Base-by-base conservation (phyloP, 2,888 invertebrate species). In the Latheticus oryzae region DNA sequence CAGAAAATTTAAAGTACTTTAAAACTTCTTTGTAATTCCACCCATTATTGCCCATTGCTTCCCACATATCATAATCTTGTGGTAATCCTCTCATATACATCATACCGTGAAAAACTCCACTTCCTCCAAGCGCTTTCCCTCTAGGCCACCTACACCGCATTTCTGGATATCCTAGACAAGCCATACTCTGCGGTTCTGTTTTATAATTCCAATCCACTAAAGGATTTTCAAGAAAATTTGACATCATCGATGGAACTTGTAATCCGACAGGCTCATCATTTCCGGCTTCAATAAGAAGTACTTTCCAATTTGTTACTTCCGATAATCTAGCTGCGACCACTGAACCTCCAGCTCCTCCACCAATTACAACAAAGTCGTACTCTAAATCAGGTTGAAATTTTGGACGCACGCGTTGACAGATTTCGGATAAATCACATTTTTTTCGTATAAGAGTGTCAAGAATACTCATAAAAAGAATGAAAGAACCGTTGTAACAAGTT, bases 101-200 rank as follows among this genome's bases (percentile, higher is more conserved):
- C 91, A 91, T 91, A 0, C 90, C 90, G 71, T 91, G 90, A 51
- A 87, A 83, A 0, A 85, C 85, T 17, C 84, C 82, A 60, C 82
- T 83, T 0, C 90, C 91, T 2, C 90, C 91, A 71, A 81, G 71
- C 4, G 73, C 85, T 72, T 87, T 89, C 1, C 85, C 89, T 42
- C 88, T 79, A 0, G 86, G 84, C 88, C 88, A 88, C 13, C 76
- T 79, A 67, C 87, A 86, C 0, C 76, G 75, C 1, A 82, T 81
- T 0, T 79, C 81, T 0, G 76, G 77, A 9, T 68, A 0, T 79
- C 79, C 78, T 1, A 83, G 75, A 60, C 87, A 87, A 0, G 86
- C 87, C 33, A 78, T 76, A 26, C 77, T 75, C 69, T 88, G 87
- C 2, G 84, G 84, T 58, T 81, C 84, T 0, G 87, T 87, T 53